These are phyloP conservation scores for Acipenser transmontanus DNA, from an alignment of 2,797 vertebrate species.

Conservation along the genomic window DNA sequence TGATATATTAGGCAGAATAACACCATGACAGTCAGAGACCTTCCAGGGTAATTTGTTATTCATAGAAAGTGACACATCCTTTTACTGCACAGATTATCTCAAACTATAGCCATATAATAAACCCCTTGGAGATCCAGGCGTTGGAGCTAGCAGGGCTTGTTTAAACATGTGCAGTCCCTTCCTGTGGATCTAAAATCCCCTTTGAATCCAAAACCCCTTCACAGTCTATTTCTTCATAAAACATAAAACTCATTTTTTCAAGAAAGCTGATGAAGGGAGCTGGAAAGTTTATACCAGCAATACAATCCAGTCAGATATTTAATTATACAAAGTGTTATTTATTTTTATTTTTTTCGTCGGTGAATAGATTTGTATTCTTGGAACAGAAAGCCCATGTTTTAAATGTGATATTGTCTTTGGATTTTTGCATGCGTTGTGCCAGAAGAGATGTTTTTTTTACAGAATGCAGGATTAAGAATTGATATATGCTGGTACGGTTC, in stretches of 20 bases:
- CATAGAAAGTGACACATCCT: slow-evolving; percentile 21
- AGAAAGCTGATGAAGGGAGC: neutral
- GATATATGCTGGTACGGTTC: neutral
- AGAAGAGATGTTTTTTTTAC: neutral
- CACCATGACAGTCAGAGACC: slow-evolving; percentile 12
- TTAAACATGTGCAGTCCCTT: slow-evolving; percentile 27
- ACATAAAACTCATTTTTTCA: no score
- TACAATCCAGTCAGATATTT: slow-evolving; percentile 1
- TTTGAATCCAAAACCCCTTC: no score
- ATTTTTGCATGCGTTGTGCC: slow-evolving; percentile 4
- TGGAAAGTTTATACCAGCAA: neutral
- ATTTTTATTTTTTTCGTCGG: slow-evolving; percentile 15
- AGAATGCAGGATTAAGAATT: neutral
- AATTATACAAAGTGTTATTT: neutral
- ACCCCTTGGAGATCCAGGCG: slow-evolving; percentile 17
- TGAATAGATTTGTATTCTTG: slow-evolving; percentile 23
- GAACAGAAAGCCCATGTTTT: neutral
- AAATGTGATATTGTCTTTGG: slow-evolving; percentile 1
- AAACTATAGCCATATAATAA: slow-evolving; percentile 13
- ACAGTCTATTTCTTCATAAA: no score
- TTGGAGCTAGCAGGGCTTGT: neutral
- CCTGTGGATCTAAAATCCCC: neutral
- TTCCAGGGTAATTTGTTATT: slow-evolving; percentile 23
- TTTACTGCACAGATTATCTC: slow-evolving; percentile 22
- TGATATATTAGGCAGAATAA: slow-evolving; percentile 4